Base-by-base conservation (phyloP, 2,113 vertebrate genomes). In the Poecile atricapillus region DNA sequence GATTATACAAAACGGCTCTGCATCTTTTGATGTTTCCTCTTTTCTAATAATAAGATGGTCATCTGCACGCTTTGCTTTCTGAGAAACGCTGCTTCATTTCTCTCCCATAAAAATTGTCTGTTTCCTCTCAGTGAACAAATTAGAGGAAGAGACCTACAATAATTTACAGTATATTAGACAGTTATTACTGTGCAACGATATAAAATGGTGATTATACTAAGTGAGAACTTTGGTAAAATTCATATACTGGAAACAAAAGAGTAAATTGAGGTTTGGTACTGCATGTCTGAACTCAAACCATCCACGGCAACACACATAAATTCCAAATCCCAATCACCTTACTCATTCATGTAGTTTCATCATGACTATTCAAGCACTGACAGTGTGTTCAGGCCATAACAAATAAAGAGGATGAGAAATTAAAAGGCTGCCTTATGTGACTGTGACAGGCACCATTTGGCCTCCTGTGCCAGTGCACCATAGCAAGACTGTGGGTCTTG, bases 31-130 rank as follows among this genome's bases (percentile, higher is more conserved):
- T 95, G 84, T 93, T 92, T 96, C 69, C 62, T 88, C 28, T 86
- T 94, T 92, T 90, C 92, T 92, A 89, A 93, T 94, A 95, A 95
- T 83, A 93, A 67, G 53, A 83, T 68, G 93, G 94, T 90, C 96
- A 96, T 91, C 85, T 83, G 93, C 90, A 83, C 9, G 18, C 73
- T 90, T 71, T 60, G 58, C 49, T 76, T 96, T 93, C 95, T 94
- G 95, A 93, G 94, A 97, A 97, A 88, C 0, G 1, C 64, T 8
- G 50, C 79, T 90, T 95, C 83, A 55, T 74, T 89, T 92, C 88
- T 94, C 90, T 90, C 88, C 90, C 93, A 86, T 89, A 94, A 90
- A 95, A 93, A 68, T 31, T 12, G 28, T 23, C 73, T 78, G 44
- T 77, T 96, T 94, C 92, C 89, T 86, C 83, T 92, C 80, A 96